Evolutionary conservation across 1,140 invertebrate species (phyloP).

Genomic region (Diprion similis): DNA sequence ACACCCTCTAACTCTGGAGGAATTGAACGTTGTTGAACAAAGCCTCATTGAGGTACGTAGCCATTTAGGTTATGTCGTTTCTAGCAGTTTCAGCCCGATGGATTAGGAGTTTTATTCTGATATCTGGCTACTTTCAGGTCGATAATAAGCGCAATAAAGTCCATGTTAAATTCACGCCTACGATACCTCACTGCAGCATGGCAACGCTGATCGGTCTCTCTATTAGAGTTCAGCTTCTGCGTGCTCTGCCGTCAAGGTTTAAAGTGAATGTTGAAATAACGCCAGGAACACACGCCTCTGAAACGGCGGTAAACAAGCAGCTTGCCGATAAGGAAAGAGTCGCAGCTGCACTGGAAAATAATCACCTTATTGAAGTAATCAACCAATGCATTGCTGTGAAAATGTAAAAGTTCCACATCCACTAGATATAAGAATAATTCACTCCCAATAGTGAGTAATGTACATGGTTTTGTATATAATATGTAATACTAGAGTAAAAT

Average conservation of each 20-base stretch:
- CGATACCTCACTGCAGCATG: constrained; percentile 99
- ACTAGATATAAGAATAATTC: background rate
- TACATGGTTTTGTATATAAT: background rate
- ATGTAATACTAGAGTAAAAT: background rate
- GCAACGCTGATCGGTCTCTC: constrained; percentile 95
- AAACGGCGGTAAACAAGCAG: constrained; percentile 95
- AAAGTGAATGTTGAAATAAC: constrained; percentile 92
- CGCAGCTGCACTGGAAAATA: constrained; percentile 95
- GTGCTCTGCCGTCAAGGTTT: constrained; percentile 85
- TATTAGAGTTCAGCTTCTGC: constrained; percentile 86
- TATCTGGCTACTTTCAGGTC: constrained; percentile 57
- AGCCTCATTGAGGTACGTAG: constrained; percentile 74
- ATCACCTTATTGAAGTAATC: constrained; percentile 89
- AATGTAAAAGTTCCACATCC: constrained; percentile 14
- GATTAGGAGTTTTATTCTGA: constrained; percentile 1
- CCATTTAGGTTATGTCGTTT: constrained; percentile 19
- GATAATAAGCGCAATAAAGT: constrained; percentile 77
- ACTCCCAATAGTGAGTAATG: background rate
- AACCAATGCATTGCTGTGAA: constrained; percentile 82
- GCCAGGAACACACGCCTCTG: constrained; percentile 91
- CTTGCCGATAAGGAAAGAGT: constrained; percentile 98
- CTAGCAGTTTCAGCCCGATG: too few species aligned
- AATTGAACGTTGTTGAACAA: constrained; percentile 93
- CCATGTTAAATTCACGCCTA: constrained; percentile 90
- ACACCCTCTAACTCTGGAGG: constrained; percentile 95